Percentiles rank a stretch among this genome's conserved stretches.
Conservation (phyloP, 1,140 invertebrate genomes). For the Drosophila nigromelanica region DNA sequence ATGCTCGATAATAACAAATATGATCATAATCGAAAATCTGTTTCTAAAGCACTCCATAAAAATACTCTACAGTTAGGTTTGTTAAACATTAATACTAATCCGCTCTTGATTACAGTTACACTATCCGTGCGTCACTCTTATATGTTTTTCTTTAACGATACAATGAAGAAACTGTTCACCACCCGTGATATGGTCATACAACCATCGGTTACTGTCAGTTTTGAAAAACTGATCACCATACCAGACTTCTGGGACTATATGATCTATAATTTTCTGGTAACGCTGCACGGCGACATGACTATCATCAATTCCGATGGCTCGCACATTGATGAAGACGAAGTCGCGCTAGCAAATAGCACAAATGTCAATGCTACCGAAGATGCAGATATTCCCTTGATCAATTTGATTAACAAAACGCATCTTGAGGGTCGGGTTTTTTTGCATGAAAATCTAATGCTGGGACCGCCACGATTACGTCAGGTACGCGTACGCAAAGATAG, state of each 20-base stretch:
- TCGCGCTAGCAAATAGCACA: not conserved
- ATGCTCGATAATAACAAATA: too few relatives aligned
- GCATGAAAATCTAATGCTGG: slow-evolving; percentile 66
- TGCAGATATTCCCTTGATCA: too few relatives aligned
- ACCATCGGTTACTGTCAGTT: slow-evolving; percentile 51
- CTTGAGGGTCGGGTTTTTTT: slow-evolving; percentile 53
- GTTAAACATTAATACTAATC: not conserved
- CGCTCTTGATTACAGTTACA: slow-evolving; percentile 38
- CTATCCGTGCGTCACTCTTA: slow-evolving; percentile 67
- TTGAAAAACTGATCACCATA: slow-evolving; percentile 64
- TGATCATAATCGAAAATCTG: too few relatives aligned
- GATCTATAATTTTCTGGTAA: slow-evolving; percentile 51
- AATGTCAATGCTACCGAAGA: not conserved
- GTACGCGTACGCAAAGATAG: slow-evolving; percentile 61
- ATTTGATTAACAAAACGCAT: not conserved
- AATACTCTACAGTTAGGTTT: too few relatives aligned
- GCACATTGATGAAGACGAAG: not conserved
- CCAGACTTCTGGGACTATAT: slow-evolving; percentile 74
- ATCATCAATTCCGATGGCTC: not conserved
- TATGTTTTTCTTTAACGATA: slow-evolving; percentile 79
- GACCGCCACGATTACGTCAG: slow-evolving; percentile 72
- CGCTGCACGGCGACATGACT: slow-evolving; percentile 58
- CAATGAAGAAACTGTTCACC: slow-evolving; percentile 62
- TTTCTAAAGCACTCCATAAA: too few relatives aligned
- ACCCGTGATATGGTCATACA: slow-evolving; percentile 47